Base-by-base conservation (phyloP, 23 tunicate genomes). In the Ascidia mentula region DNA sequence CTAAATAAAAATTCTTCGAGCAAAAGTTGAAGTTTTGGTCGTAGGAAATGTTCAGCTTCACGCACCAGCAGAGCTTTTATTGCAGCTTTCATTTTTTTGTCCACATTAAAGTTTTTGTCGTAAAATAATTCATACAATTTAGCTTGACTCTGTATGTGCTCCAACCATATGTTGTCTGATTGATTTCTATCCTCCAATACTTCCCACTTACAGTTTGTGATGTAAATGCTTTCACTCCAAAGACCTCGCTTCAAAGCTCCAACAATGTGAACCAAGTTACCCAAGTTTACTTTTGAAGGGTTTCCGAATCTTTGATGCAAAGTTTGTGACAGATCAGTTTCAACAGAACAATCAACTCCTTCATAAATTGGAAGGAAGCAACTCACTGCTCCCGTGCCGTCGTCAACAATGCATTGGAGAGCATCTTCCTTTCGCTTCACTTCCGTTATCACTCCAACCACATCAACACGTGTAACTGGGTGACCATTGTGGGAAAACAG, bases 351-450 rank as follows among this genome's bases (percentile, higher is more conserved):
- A 34, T 74, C 37, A 5, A 32, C 18, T 74, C 20, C 17, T 6
- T 32, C 22, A 1, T 61, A 8, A 1, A 79, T 1, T 0, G 77
- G 69, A 65, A 80, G 76, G 45, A 31, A 83, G 53, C 87, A 83
- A 6, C 69, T 60, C 60, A 83, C 76, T 26, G 45, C 6, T 24
- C 87, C 87, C 1, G 81, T 75, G 15, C 87, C 87, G 31, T 83
- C 87, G 37, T 83, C 87, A 24, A 83, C 37, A 38, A 34, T 28
- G 38, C 80, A 75, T 24, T 18, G 69, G n/a, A 72, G 36, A 28
- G 65, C 28, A 33, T 76, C 87, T 37, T 83, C 81, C 65, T 76
- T 83, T 36, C 26, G 22, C 34, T 83, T 75, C 15, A 83, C 7
- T 18, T 79, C 75, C 18, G 87, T 83, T 18, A 83, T 75, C 26